phyloP scores from a whole-genome alignment of 2,888 invertebrate genomes.

The Acronicta leporina region DNA sequence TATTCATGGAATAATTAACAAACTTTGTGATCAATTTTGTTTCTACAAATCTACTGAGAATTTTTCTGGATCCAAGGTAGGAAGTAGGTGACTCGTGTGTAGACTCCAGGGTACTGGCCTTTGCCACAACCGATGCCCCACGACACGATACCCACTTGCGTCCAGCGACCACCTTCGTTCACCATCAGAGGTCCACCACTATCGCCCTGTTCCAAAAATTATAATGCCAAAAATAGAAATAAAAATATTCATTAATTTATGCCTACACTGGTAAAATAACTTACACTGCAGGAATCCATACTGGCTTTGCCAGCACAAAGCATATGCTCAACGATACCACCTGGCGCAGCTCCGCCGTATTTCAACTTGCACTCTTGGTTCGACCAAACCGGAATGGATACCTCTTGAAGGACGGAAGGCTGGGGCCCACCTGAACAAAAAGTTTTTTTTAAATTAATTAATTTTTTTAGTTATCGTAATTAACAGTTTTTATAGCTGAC shows the following conservation, averaged over 20 bases:
- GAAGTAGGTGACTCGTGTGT: slow-evolving; percentile 95
- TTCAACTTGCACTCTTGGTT: slow-evolving; percentile 93
- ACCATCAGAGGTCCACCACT: slow-evolving; percentile 97
- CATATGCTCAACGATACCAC: slow-evolving; percentile 96
- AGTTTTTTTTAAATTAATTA: no score
- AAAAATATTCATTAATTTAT: background rate
- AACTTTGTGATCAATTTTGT: slow-evolving; percentile 31
- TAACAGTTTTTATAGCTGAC: no score
- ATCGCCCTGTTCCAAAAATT: slow-evolving; percentile 91
- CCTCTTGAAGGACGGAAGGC: slow-evolving; percentile 94
- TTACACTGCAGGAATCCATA: slow-evolving; percentile 97
- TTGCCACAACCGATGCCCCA: slow-evolving; percentile 98
- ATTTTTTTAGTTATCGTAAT: no score
- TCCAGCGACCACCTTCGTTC: slow-evolving; percentile 93
- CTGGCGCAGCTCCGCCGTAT: slow-evolving; percentile 96
- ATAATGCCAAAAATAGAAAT: background rate
- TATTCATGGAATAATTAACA: slow-evolving; percentile 56
- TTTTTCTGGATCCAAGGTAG: slow-evolving; percentile 96
- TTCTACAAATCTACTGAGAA: slow-evolving; percentile 87
- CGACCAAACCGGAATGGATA: slow-evolving; percentile 95
- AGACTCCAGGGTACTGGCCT: slow-evolving; percentile 97
- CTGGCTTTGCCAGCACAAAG: slow-evolving; percentile 95
- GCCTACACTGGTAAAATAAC: slow-evolving; percentile 20
- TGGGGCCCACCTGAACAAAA: slow-evolving; percentile 92
- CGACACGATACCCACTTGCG: slow-evolving; percentile 95